Conservation (phyloP, 2,113 vertebrate species). For the Arizona elegans region DNA sequence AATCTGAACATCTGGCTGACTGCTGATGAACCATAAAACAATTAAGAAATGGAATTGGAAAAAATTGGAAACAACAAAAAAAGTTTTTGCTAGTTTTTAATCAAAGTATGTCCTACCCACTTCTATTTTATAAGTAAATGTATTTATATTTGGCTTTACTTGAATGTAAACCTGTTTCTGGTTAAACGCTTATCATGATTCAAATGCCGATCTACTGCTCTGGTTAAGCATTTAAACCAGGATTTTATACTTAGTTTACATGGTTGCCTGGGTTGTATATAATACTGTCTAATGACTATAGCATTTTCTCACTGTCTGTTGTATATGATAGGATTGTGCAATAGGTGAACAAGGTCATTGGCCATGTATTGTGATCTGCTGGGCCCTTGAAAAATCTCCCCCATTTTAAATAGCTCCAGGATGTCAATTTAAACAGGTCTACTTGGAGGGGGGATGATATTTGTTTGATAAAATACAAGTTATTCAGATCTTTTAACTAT, state of each 20-base stretch:
- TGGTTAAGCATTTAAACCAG: background rate
- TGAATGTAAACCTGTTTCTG: background rate
- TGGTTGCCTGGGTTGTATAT: background rate
- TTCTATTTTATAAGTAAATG: background rate
- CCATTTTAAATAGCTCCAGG: background rate
- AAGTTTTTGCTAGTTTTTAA: background rate
- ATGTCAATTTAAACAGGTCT: background rate
- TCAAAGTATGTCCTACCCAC: background rate
- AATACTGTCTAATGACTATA: background rate
- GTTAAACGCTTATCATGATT: background rate
- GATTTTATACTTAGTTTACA: background rate
- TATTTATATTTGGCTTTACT: background rate
- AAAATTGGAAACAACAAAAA: background rate
- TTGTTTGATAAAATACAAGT: background rate
- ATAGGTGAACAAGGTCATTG: background rate
- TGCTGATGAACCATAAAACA: background rate
- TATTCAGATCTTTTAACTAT: background rate
- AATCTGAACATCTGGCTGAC: background rate
- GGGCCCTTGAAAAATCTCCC: background rate
- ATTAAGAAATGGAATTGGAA: background rate
- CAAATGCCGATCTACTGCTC: background rate
- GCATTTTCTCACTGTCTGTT: background rate
- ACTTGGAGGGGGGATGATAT: background rate
- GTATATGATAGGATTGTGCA: background rate
- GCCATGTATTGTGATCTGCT: background rate